Conservation (phyloP, 2,113 vertebrate genomes). For the Grantiella picta region DNA sequence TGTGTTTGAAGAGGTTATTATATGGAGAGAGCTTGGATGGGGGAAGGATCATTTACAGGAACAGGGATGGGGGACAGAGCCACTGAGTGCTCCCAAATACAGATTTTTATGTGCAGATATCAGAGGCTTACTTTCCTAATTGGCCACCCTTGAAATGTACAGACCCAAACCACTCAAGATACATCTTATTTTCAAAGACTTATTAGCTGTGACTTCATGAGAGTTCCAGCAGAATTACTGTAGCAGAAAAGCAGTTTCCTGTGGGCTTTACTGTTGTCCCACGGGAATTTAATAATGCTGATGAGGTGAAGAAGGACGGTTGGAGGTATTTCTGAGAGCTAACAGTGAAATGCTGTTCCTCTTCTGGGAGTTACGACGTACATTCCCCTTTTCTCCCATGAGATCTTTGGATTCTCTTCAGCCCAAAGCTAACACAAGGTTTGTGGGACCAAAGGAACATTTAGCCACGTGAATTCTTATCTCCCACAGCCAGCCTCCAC, state of each 20-base stretch:
- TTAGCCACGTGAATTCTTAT: background rate
- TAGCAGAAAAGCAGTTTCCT: conserved; percentile 34
- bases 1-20: background rate
- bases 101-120: background rate
- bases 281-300: background rate
- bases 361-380: background rate
- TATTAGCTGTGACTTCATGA: conserved; percentile 13
- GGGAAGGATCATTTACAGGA: background rate
- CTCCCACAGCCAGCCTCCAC: background rate
- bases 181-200: conserved; percentile 21
- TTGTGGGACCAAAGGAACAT: background rate
- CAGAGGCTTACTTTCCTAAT: background rate
- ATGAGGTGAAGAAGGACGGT: background rate
- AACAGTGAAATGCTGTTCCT: background rate
- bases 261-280: background rate
- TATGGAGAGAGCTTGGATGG: background rate
- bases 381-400: background rate
- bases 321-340: background rate
- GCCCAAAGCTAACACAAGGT: background rate
- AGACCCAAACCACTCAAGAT: background rate
- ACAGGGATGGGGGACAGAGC: background rate
- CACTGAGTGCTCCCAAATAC: background rate
- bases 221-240: conserved; percentile 10
- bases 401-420: background rate
- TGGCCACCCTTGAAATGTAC: conserved; percentile 6